Evolutionary conservation across 2,888 invertebrate genomes (phyloP).

Genomic region (Pristionchus maxplancki): DNA sequence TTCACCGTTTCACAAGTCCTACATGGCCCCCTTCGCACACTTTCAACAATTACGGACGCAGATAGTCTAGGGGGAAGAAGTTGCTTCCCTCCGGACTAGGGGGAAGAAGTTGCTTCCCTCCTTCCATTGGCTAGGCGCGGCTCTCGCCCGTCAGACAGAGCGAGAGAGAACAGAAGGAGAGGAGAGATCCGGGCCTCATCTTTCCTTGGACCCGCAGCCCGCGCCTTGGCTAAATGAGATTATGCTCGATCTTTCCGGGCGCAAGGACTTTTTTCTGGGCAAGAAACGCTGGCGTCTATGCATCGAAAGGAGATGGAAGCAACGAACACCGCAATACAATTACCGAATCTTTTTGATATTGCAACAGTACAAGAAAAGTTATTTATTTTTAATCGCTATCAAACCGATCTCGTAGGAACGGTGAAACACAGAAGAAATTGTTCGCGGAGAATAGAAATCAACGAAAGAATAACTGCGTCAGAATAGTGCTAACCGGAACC

Average conservation of each 20-base stretch:
- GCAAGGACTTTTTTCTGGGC: not conserved
- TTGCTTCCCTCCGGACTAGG: too few relatives aligned
- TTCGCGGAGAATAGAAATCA: not conserved
- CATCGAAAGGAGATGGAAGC: not conserved
- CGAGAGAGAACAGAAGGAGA: not conserved
- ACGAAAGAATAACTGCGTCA: not conserved
- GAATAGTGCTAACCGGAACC: conserved; percentile 25
- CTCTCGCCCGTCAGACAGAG: not conserved
- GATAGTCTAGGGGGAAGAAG: not conserved
- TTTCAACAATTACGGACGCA: not conserved
- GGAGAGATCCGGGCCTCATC: not conserved
- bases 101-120: not conserved
- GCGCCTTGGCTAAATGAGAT: not conserved
- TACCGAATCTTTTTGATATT: not conserved
- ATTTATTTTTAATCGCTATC: too few relatives aligned
- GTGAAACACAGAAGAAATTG: too few relatives aligned
- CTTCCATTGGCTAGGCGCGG: not conserved
- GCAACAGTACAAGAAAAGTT: too few relatives aligned
- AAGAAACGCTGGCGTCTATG: not conserved
- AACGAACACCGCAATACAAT: not conserved
- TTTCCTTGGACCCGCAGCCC: not conserved
- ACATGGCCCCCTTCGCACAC: not conserved
- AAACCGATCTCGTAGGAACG: not conserved
- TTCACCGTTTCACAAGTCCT: not conserved
- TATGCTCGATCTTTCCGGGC: conserved; percentile 41